These are phyloP conservation scores for Sebastes diaconus DNA, from an alignment of 2,797 vertebrate species.

Conservation along the genomic window DNA sequence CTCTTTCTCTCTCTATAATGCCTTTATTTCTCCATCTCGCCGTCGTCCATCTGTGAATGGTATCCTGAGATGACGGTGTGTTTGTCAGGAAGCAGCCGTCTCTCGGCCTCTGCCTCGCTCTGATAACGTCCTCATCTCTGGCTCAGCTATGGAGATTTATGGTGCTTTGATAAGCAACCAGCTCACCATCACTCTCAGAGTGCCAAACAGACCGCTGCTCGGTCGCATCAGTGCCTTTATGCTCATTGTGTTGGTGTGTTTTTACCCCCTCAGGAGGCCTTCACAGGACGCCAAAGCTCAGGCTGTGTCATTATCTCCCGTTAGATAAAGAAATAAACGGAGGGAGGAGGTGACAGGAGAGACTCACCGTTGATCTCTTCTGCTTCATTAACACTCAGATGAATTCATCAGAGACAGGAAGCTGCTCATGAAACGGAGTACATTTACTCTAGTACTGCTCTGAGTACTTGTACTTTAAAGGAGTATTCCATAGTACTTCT, in stretches of 20 bases:
- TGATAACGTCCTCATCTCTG: constrained; percentile 89
- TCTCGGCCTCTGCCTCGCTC: constrained; percentile 83
- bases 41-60: no score
- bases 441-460: neutral
- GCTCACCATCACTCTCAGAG: constrained; percentile 82
- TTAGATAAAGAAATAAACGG: constrained; percentile 89
- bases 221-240: constrained; percentile 80
- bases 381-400: constrained; percentile 27
- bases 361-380: neutral
- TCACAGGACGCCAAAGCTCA: constrained; percentile 75
- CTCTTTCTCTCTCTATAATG: no score
- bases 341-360: constrained; percentile 69
- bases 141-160: constrained; percentile 89
- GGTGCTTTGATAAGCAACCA: constrained; percentile 87
- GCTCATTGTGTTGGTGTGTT: constrained; percentile 87
- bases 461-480: no score
- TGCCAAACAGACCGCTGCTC: constrained; percentile 62
- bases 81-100: constrained; percentile 79
- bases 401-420: constrained; percentile 9
- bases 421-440: neutral
- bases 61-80: no score
- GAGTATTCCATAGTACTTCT: no score
- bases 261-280: constrained; percentile 77
- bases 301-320: constrained; percentile 86
- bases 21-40: no score